Percentiles rank a stretch among this genome's conserved stretches.
phyloP scores from a whole-genome alignment of 2,797 vertebrate genomes.

The Platalea minor region DNA sequence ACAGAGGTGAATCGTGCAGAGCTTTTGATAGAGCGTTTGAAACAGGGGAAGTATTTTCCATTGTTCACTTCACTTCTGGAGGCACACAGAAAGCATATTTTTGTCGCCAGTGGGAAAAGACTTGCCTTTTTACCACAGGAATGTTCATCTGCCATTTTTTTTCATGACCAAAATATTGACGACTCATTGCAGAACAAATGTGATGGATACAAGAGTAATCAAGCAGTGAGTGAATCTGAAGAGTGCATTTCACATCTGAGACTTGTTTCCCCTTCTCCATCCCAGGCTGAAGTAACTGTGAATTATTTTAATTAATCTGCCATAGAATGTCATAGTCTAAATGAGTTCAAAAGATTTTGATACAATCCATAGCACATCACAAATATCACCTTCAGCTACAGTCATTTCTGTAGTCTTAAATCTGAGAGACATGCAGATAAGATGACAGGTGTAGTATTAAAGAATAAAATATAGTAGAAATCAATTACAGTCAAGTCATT shows the following conservation, averaged over 20 bases:
- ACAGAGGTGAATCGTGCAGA: background rate
- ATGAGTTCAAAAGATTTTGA: slow-evolving; percentile 71
- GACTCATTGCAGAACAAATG: slow-evolving; percentile 11
- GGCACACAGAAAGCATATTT: background rate
- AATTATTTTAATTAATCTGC: slow-evolving; percentile 77
- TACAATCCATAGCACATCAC: slow-evolving; percentile 58
- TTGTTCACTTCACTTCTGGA: background rate
- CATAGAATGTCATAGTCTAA: slow-evolving; percentile 66
- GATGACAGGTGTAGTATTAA: slow-evolving; percentile 62
- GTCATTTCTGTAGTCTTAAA: slow-evolving; percentile 57
- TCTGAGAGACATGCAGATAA: slow-evolving; percentile 60
- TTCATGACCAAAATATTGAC: slow-evolving; percentile 13
- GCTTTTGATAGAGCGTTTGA: background rate
- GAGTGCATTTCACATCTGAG: slow-evolving; percentile 46
- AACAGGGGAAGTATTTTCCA: background rate
- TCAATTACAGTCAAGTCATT: slow-evolving; percentile 68
- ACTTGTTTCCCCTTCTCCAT: slow-evolving; percentile 15
- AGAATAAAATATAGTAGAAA: slow-evolving; percentile 68
- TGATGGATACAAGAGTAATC: slow-evolving; percentile 25
- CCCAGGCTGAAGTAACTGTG: slow-evolving; percentile 49
- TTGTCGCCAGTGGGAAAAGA: background rate
- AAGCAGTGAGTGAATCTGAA: slow-evolving; percentile 28
- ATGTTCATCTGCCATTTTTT: background rate
- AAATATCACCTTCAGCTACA: slow-evolving; percentile 54
- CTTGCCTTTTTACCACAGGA: background rate